Percentiles rank a stretch among this genome's conserved stretches.
Conservation (phyloP, 2,113 vertebrate genomes). For the Aphyosemion australe region DNA sequence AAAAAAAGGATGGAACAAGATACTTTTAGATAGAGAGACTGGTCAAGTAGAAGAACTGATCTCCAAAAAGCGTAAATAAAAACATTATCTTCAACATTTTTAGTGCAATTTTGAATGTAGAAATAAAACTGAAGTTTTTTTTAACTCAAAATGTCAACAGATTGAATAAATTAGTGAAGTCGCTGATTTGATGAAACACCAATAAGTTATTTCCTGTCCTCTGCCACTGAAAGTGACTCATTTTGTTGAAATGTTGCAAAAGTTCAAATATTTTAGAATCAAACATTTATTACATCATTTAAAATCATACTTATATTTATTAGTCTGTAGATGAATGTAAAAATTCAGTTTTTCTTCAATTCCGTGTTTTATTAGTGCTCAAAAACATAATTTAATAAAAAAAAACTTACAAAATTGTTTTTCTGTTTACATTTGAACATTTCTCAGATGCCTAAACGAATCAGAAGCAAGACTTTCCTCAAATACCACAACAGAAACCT, state of each 20-base stretch:
- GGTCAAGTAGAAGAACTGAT: background rate
- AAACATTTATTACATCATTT: too few species aligned
- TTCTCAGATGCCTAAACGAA: slow-evolving; percentile 16
- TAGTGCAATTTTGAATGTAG: background rate
- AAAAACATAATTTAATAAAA: slow-evolving; percentile 1
- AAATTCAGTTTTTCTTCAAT: too few species aligned
- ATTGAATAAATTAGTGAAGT: background rate
- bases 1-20: background rate
- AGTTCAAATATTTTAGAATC: too few species aligned
- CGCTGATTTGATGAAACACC: too few species aligned
- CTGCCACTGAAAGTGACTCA: too few species aligned
- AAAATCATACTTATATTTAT: too few species aligned
- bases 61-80: background rate
- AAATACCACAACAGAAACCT: background rate
- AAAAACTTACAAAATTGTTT: background rate
- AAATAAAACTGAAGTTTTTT: background rate
- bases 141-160: too few species aligned
- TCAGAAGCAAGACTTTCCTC: slow-evolving; percentile 5
- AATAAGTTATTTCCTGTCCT: too few species aligned
- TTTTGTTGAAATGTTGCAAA: too few species aligned
- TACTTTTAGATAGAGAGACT: background rate
- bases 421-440: too few species aligned
- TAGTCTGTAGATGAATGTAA: background rate
- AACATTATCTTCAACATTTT: background rate
- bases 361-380: background rate